Conservation (phyloP, 2,888 invertebrate genomes). For the Syrphus vitripennis region DNA sequence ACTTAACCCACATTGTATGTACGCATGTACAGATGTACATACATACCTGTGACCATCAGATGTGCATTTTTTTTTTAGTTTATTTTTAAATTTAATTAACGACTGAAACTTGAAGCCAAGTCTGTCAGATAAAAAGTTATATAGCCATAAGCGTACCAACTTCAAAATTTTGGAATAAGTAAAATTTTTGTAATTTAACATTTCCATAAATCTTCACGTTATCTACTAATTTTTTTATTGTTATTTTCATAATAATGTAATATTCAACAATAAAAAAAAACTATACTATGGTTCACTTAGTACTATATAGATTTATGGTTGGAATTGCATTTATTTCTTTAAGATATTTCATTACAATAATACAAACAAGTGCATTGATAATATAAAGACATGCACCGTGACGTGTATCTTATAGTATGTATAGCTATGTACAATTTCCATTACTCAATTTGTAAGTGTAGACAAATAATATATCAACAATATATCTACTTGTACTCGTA, state of each 20-base stretch:
- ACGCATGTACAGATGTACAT: background rate
- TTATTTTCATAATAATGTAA: background rate
- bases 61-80: background rate
- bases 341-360: conserved; percentile 27
- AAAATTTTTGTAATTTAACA: too few relatives aligned
- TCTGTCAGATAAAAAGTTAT: background rate
- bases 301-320: background rate
- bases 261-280: background rate
- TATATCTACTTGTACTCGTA: too few relatives aligned
- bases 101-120: background rate
- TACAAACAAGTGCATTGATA: too few relatives aligned
- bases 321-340: conserved; percentile 44
- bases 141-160: background rate
- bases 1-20: background rate
- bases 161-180: too few relatives aligned
- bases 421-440: background rate
- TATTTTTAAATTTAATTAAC: background rate
- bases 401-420: background rate
- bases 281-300: background rate
- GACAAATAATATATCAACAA: background rate
- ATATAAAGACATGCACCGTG: background rate
- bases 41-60: background rate
- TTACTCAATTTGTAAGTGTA: conserved; percentile 16
- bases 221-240: background rate
- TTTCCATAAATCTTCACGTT: too few relatives aligned